phyloP scores from a whole-genome alignment of 2,888 invertebrate genomes.

The Drosophila eohydei region DNA sequence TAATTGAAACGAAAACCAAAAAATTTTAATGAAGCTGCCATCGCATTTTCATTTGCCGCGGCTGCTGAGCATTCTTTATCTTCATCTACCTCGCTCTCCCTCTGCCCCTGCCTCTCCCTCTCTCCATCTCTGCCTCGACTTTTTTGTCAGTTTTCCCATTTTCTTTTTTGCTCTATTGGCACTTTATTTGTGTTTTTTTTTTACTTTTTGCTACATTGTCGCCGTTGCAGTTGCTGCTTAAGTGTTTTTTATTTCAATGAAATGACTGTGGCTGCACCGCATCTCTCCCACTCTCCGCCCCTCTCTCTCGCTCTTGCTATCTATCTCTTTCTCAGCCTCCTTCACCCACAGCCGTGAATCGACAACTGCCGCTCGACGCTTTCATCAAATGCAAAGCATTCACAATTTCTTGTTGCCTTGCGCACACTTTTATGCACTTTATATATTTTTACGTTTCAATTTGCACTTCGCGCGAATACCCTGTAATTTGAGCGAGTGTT shows the following conservation, averaged over 20 bases:
- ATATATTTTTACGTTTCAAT: slow-evolving; percentile 16
- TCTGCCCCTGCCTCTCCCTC: neutral
- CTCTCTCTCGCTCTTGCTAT: neutral
- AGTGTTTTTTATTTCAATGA: slow-evolving; percentile 74
- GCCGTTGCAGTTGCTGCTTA: slow-evolving; percentile 50
- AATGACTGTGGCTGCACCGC: slow-evolving; percentile 38
- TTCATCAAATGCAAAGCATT: slow-evolving; percentile 67
- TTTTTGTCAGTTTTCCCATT: neutral
- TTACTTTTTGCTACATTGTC: slow-evolving; percentile 47
- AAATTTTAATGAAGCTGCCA: slow-evolving; percentile 72
- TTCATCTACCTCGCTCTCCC: neutral
- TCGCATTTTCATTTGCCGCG: slow-evolving; percentile 51
- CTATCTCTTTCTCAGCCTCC: neutral
- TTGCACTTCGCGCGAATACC: slow-evolving; percentile 22
- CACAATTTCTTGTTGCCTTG: slow-evolving; percentile 57
- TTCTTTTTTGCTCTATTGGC: slow-evolving; percentile 15
- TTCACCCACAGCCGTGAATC: slow-evolving; percentile 40
- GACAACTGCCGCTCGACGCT: slow-evolving; percentile 41
- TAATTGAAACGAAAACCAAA: slow-evolving; percentile 75
- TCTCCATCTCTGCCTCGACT: neutral
- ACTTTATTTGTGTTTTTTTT: slow-evolving; percentile 21
- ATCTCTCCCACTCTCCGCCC: neutral
- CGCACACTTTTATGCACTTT: slow-evolving; percentile 50
- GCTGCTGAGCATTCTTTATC: slow-evolving; percentile 21
- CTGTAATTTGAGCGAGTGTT: slow-evolving; percentile 7